Evolutionary conservation across 2,113 vertebrate species (phyloP).

Genomic region (Xiphophorus maculatus): DNA sequence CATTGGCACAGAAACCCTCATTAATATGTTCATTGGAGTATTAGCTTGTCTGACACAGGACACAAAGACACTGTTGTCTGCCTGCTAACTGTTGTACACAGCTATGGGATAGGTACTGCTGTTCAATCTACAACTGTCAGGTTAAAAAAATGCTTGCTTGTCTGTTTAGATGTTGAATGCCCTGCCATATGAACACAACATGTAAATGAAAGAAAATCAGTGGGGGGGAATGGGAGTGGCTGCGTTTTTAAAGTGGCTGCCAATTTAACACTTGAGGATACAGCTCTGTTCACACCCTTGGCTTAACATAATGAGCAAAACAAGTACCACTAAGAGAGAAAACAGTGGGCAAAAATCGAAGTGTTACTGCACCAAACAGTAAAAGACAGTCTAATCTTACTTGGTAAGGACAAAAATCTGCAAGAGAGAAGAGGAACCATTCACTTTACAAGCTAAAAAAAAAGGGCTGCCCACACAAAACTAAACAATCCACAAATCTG

Average conservation of each 20-base stretch:
- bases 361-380: constrained; percentile 51
- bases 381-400: constrained; percentile 50
- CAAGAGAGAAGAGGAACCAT: constrained; percentile 56
- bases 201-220: constrained; percentile 21
- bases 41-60: constrained; percentile 52
- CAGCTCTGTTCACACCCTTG: constrained; percentile 31
- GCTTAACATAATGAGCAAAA: constrained; percentile 57
- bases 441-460: constrained; percentile 60
- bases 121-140: constrained; percentile 26
- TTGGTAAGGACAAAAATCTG: constrained; percentile 55
- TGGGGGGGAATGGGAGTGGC: constrained; percentile 34
- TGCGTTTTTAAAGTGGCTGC: constrained; percentile 44
- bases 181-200: constrained; percentile 49
- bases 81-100: constrained; percentile 19
- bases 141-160: constrained; percentile 27
- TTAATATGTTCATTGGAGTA: constrained; percentile 63
- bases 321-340: constrained; percentile 36
- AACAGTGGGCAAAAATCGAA: constrained; percentile 47
- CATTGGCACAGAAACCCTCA: constrained; percentile 46
- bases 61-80: constrained; percentile 44
- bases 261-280: constrained; percentile 35
- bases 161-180: constrained; percentile 34
- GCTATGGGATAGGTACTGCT: constrained; percentile 25
- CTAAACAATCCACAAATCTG: constrained; percentile 69
- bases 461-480: constrained; percentile 30